Base-by-base conservation (phyloP, 2,797 vertebrate genomes). In the Threskiornis aethiopicus region DNA sequence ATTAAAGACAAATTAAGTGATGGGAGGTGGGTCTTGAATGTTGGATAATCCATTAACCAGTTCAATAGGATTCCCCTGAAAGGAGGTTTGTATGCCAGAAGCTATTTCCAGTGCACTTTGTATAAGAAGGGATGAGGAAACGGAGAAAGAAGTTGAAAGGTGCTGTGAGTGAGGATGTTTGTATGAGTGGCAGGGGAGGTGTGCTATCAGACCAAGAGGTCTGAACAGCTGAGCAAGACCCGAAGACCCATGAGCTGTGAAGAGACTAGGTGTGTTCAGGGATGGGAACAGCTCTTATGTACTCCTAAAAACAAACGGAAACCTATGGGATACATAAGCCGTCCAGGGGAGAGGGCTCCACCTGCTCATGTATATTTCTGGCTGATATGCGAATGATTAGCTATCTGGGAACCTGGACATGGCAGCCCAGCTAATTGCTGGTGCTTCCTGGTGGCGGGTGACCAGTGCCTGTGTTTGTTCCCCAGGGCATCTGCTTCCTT, bases 1-100 rank as follows among this genome's bases (percentile, higher is more conserved):
- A 91, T 95, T 95, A 90, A 95, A 94, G 83, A 88, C 29, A 94
- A 94, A 95, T 91, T 96, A 96, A 88, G 69, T 76, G 76, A 62
- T 78, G n/a, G 46, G 61, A 81, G 42, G 72, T 89, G 84, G 79
- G 39, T 91, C 79, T 90, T 94, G 69, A 78, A 80, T 69, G 82
- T 71, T 91, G 79, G 79, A 65, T 89, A 93, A 91, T 90, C 72
- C 93, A 86, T 93, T 95, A 89, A 89, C 61, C 29, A 93, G 82
- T 95, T 94, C 87, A 87, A 88, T 84, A 91, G 84, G 89, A 84
- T 93, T 93, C 69, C 64, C 67, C 87, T 87, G 41, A 91, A 97
- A 89, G 81, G 55, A 81, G 20, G 33, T 51, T 66, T 89, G 24
- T 72, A 84, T 86, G 70, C 72, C 95, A 88, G 67, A 80, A 91